Conservation (phyloP, 2,888 invertebrate species). For the Acanthosepion esculentum region DNA sequence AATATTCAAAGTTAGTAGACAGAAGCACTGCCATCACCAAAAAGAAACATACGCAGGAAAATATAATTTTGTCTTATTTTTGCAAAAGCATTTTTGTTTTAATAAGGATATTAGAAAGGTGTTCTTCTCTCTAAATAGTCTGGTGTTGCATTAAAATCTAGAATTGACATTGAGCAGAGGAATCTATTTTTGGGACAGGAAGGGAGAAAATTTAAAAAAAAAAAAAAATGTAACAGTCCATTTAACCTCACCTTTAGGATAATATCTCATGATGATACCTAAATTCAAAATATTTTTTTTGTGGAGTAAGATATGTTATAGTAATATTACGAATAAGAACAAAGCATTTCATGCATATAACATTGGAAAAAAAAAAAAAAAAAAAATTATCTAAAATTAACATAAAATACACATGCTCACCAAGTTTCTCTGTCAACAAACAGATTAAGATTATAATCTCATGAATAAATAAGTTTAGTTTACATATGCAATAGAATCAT, state of each 20-base stretch:
- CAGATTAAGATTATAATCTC: neutral
- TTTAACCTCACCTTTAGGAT: constrained; percentile 13
- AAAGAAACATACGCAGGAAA: neutral
- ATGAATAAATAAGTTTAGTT: neutral
- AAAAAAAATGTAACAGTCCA: neutral
- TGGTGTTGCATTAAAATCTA: neutral
- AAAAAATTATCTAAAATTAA: neutral
- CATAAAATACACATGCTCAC: neutral
- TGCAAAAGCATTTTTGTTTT: neutral
- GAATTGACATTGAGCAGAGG: neutral
- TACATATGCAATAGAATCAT: neutral
- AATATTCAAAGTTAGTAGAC: constrained; percentile 6
- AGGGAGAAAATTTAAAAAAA: neutral
- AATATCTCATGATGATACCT: neutral
- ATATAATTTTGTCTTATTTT: neutral
- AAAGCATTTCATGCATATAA: neutral
- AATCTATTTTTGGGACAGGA: neutral
- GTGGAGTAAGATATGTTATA: neutral
- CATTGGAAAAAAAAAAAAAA: neutral
- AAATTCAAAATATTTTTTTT: constrained; percentile 33
- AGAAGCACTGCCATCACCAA: neutral
- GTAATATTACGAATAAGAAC: neutral
- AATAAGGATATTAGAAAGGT: neutral
- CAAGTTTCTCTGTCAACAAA: neutral
- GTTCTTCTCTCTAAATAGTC: neutral